phyloP scores from a whole-genome alignment of 2,888 invertebrate species.

The Caenorhabditis sinica region DNA sequence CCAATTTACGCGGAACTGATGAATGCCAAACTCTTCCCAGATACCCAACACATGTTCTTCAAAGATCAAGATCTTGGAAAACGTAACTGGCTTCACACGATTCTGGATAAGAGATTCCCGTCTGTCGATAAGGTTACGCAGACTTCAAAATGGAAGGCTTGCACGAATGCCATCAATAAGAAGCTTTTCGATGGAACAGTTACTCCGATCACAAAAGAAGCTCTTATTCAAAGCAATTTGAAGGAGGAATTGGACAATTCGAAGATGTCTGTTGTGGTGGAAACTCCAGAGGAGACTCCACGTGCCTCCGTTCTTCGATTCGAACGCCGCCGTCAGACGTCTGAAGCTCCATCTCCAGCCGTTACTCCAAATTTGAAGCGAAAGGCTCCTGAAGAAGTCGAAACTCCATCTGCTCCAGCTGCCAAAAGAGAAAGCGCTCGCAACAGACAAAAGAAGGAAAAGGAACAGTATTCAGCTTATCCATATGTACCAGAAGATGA shows the following conservation, averaged over 20 bases:
- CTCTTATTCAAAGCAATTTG: neutral
- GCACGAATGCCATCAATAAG: constrained; percentile 76
- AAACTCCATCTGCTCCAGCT: constrained; percentile 15
- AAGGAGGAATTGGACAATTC: neutral
- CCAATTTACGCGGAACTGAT: constrained; percentile 73
- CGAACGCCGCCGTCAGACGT: constrained; percentile 50
- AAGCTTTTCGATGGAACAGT: constrained; percentile 62
- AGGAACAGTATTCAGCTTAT: constrained; percentile 63
- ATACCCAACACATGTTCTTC: constrained; percentile 72
- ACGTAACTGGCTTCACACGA: constrained; percentile 75
- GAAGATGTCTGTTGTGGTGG: neutral
- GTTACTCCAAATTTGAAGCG: constrained; percentile 45
- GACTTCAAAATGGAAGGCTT: constrained; percentile 75
- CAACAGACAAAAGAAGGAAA: constrained; percentile 58
- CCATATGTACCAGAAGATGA: constrained; percentile 72
- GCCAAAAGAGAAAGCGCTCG: constrained; percentile 59
- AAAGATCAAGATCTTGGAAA: constrained; percentile 76
- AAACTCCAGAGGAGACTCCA: constrained; percentile 27
- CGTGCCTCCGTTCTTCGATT: constrained; percentile 23
- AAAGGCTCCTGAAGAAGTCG: constrained; percentile 36
- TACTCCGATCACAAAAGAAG: constrained; percentile 53
- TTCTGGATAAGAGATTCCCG: constrained; percentile 74
- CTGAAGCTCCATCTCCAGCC: constrained; percentile 26
- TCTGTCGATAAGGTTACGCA: constrained; percentile 67
- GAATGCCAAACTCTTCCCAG: constrained; percentile 69